Evolutionary conservation across 1,140 invertebrate species (phyloP), one percentile per base, ranked within the genome.

Genomic region (Aphaenogaster floridana): DNA sequence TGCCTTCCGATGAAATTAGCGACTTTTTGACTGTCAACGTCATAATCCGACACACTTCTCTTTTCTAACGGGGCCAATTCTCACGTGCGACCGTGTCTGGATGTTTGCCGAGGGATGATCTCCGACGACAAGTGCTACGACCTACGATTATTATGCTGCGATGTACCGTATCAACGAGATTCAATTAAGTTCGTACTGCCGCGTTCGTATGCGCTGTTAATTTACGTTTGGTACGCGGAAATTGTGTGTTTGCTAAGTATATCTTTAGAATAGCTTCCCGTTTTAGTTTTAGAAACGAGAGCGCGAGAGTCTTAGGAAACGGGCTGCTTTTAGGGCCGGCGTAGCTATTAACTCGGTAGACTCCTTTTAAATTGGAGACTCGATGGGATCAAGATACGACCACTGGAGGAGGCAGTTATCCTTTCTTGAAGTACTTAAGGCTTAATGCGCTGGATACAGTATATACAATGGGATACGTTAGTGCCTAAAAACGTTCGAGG

Each of bases 51-150:
- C 34, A 57, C 48, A 66, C 59, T 28, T 68, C 36, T 48, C 34
- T 69, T 69, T 69, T 69, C 78, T 54, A 54, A 80, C 63, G 78
- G 78, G 78, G 78, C 78, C 78, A 80, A 80, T 52, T 80, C 28
- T 28, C 48, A 80, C 48, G 78, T 42, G 77, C 45, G 45, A 54
- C n/a, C 77, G 77, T n/a, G 78, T 80, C 78, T 80, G 78, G 78
- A 69, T 80, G 34, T 39, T 80, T 68, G 63, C 63, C 48, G 34
- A 80, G 63, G 36, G 17, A 21, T 79, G 28, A 80, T 80, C 17
- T 79, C 50, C 48, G 36, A 69, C 34, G 63, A 80, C 78, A 39
- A 80, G 78, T 69, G 78, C 63, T 80, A 80, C 8, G 52, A 80
- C n/a, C 63, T 54, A 42, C 21, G 63, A 78, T 78, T 45, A 54